Conservation (phyloP, 2,888 invertebrate species). For the Anticlea derivata region DNA sequence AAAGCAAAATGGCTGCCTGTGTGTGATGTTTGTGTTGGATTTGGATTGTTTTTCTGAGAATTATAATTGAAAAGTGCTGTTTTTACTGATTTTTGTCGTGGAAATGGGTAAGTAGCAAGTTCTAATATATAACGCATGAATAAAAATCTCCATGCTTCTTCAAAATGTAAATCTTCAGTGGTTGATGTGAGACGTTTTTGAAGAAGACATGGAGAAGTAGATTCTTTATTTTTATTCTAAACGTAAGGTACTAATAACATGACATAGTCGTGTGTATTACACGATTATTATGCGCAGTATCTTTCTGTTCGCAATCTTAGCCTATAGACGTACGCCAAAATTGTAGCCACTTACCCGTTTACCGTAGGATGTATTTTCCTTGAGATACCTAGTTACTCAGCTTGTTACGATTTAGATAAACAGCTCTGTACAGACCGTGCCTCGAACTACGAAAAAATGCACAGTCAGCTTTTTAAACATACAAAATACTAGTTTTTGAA, state of each 20-base stretch:
- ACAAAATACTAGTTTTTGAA: neutral
- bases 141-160: neutral
- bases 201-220: too few relatives aligned
- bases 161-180: neutral
- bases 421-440: neutral
- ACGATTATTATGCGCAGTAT: too few relatives aligned
- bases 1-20: constrained; percentile 70
- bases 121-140: neutral
- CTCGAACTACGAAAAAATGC: neutral
- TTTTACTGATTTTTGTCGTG: constrained; percentile 44
- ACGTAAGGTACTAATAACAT: neutral
- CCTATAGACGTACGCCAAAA: too few relatives aligned
- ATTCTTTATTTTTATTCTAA: neutral
- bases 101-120: constrained; percentile 68
- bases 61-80: constrained; percentile 53
- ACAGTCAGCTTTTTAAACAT: too few relatives aligned
- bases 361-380: too few relatives aligned
- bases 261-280: too few relatives aligned
- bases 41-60: constrained; percentile 65
- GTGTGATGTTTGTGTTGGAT: constrained; percentile 69
- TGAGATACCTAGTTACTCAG: too few relatives aligned
- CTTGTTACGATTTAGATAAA: too few relatives aligned
- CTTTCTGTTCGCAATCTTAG: too few relatives aligned
- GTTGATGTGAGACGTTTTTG: constrained; percentile 18
- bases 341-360: too few relatives aligned